These are phyloP conservation scores for Pollenia griseotomentosa DNA, from an alignment of 2,888 invertebrate species.

Conservation along the genomic window DNA sequence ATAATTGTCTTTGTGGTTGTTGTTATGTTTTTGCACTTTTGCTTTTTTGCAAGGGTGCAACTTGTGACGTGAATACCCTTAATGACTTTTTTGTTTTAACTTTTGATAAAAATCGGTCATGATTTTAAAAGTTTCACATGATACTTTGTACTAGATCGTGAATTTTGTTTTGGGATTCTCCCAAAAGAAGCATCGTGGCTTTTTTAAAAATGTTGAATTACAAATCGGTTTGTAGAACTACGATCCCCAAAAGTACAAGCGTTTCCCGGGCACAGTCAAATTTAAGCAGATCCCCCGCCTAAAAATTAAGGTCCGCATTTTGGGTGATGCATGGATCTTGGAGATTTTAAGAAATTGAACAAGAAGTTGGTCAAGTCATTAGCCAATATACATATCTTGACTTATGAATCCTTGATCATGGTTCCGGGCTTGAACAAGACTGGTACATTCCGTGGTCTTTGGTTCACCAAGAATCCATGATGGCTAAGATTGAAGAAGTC, in stretches of 20 bases:
- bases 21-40: too few relatives aligned
- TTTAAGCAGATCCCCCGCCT: conserved; percentile 99
- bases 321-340: conserved; percentile 99
- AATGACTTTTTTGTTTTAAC: conserved; percentile 76
- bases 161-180: conserved; percentile 91
- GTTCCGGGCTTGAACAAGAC: conserved; percentile 99
- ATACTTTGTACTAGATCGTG: conserved; percentile 98
- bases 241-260: conserved; percentile 99
- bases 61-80: too few relatives aligned
- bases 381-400: conserved; percentile 91
- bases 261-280: conserved; percentile 99
- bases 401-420: conserved; percentile 99
- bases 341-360: conserved; percentile 99
- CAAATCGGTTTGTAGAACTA: conserved; percentile 99
- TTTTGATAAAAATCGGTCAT: conserved; percentile 78
- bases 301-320: conserved; percentile 99
- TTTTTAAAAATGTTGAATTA: conserved; percentile 98
- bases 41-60: too few relatives aligned
- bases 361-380: conserved; percentile 99
- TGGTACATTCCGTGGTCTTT: conserved; percentile 99
- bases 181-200: conserved; percentile 95
- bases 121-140: conserved; percentile 96
- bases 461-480: conserved; percentile 98
- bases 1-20: too few relatives aligned
- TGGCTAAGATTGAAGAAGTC: conserved; percentile 98